Evolutionary conservation across 1,140 invertebrate species (phyloP).

Genomic region (Papilio machaon): DNA sequence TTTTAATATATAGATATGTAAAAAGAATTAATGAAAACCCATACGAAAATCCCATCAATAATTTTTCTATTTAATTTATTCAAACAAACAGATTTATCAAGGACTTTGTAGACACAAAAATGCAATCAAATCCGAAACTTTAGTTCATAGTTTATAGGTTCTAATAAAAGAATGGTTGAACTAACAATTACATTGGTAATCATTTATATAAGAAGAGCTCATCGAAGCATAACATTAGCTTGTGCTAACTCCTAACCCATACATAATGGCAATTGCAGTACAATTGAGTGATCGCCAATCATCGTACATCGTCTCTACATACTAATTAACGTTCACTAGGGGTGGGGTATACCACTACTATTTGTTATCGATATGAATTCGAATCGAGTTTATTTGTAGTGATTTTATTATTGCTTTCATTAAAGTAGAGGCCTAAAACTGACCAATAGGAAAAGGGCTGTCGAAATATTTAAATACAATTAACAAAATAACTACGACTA

Average conservation of each 20-base stretch:
- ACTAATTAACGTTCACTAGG: slow-evolving; percentile 65
- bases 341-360: slow-evolving; percentile 64
- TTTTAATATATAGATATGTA: too few species aligned
- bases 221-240: slow-evolving; percentile 39
- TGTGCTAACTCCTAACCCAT: neutral
- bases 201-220: slow-evolving; percentile 29
- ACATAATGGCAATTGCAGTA: slow-evolving; percentile 35
- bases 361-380: slow-evolving; percentile 51
- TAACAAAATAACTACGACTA: too few species aligned
- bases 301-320: slow-evolving; percentile 55
- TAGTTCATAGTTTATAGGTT: neutral
- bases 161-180: neutral
- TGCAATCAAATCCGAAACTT: neutral
- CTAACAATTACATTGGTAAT: neutral
- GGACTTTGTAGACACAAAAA: neutral
- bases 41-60: too few species aligned
- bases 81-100: too few species aligned
- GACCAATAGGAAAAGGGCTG: too few species aligned
- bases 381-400: slow-evolving; percentile 34
- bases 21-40: too few species aligned
- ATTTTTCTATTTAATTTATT: too few species aligned
- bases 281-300: slow-evolving; percentile 69
- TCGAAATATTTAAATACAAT: too few species aligned
- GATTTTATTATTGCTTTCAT: neutral
- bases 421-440: too few species aligned